Conservation (phyloP, 2,888 invertebrate species). For the Dione juno region DNA sequence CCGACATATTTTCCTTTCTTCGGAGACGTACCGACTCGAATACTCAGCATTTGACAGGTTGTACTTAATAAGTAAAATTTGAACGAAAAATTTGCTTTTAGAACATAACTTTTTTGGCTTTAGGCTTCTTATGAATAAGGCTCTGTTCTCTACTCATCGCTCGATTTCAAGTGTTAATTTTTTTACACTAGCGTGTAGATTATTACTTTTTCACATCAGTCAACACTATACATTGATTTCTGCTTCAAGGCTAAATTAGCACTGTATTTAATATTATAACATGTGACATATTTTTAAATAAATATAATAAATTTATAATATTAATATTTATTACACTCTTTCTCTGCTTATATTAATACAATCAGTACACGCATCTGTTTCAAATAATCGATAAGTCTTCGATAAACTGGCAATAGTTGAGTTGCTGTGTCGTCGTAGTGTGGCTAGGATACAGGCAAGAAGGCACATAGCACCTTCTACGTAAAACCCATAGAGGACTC, state of each 20-base stretch:
- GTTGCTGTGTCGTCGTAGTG: slow-evolving; percentile 81
- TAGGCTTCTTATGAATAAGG: too few species aligned
- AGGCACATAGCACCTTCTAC: slow-evolving; percentile 87
- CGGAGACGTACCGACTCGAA: neutral
- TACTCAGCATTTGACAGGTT: slow-evolving; percentile 2
- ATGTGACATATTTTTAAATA: neutral
- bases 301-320: neutral
- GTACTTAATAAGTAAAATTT: slow-evolving; percentile 2
- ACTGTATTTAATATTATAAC: too few species aligned
- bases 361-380: slow-evolving; percentile 41
- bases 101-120: too few species aligned
- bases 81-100: neutral
- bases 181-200: too few species aligned
- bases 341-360: slow-evolving; percentile 27
- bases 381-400: slow-evolving; percentile 61
- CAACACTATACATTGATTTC: neutral
- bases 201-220: neutral
- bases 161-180: too few species aligned
- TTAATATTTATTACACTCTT: neutral
- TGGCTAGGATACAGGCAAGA: slow-evolving; percentile 84
- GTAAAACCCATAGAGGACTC: slow-evolving; percentile 86
- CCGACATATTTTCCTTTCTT: slow-evolving; percentile 22
- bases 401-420: slow-evolving; percentile 50
- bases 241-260: neutral
- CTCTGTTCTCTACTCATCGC: too few species aligned